Evolutionary conservation across 2,797 vertebrate species (phyloP).

Genomic region (Austrolebias charrua): DNA sequence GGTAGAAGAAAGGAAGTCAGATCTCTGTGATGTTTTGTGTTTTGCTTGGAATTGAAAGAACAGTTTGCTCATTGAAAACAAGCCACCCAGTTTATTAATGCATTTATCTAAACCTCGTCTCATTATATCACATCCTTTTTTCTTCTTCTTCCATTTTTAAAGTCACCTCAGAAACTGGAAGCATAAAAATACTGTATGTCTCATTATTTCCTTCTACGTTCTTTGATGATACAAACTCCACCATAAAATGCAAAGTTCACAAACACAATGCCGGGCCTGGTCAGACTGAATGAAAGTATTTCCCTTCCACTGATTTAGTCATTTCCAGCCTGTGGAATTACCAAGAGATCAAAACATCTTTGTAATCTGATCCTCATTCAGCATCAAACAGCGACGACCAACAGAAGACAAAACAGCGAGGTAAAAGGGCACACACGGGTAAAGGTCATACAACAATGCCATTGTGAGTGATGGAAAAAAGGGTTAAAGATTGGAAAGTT

Average conservation of each 20-base stretch:
- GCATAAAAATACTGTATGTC: not conserved
- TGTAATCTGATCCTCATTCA: constrained; percentile 70
- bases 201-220: constrained; percentile 16
- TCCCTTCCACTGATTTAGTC: constrained; percentile 74
- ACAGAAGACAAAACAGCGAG: constrained; percentile 63
- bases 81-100: too few relatives aligned
- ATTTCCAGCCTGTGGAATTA: constrained; percentile 62
- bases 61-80: too few relatives aligned
- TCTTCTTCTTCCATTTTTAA: not conserved
- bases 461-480: constrained; percentile 37
- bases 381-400: constrained; percentile 69
- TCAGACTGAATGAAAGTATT: constrained; percentile 80
- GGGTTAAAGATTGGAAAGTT: constrained; percentile 28
- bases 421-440: constrained; percentile 48
- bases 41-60: too few relatives aligned
- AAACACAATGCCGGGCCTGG: constrained; percentile 74
- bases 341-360: constrained; percentile 74
- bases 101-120: not conserved
- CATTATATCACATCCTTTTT: not conserved
- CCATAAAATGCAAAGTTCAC: constrained; percentile 41
- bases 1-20: too few relatives aligned
- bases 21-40: too few relatives aligned
- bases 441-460: constrained; percentile 46
- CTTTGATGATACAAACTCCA: constrained; percentile 51
- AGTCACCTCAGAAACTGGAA: too few relatives aligned